Conservation (phyloP, 2,888 invertebrate species). For the Lasioglossum pauxillum region DNA sequence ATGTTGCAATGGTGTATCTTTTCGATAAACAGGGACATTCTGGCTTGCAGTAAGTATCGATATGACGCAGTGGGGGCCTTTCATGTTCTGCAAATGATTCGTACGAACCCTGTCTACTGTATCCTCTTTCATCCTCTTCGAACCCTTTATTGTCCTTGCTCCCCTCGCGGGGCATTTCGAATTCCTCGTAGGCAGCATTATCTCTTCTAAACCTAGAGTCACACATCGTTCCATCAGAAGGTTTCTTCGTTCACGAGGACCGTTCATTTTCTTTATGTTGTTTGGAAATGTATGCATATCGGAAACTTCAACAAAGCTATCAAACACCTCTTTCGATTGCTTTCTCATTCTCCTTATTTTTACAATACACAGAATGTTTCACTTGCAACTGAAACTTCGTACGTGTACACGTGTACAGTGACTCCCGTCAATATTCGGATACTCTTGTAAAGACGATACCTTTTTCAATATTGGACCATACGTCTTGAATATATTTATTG, state of each 20-base stretch:
- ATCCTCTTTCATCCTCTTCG: slow-evolving; percentile 81
- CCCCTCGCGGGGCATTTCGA: slow-evolving; percentile 83
- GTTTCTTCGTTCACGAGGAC: background rate
- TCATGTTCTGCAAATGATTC: slow-evolving; percentile 93
- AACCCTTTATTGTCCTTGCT: slow-evolving; percentile 84
- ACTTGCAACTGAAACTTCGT: background rate
- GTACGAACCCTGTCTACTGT: slow-evolving; percentile 78
- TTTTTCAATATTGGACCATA: background rate
- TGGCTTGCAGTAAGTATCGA: slow-evolving; percentile 94
- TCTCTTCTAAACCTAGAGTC: slow-evolving; percentile 59
- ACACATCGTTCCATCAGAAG: background rate
- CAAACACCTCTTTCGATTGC: background rate
- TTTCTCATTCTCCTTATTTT: background rate
- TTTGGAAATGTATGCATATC: background rate
- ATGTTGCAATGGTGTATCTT: slow-evolving; percentile 93
- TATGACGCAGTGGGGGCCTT: slow-evolving; percentile 92
- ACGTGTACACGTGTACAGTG: background rate
- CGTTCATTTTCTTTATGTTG: background rate
- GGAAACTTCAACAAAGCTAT: background rate
- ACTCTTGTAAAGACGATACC: no score
- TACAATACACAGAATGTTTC: background rate
- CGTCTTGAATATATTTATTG: no score
- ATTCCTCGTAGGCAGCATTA: slow-evolving; percentile 85
- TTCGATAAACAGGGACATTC: slow-evolving; percentile 95
- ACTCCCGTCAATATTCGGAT: no score